These are phyloP conservation scores for Telenomus remus DNA, from an alignment of 1,140 invertebrate genomes.

Conservation along the genomic window DNA sequence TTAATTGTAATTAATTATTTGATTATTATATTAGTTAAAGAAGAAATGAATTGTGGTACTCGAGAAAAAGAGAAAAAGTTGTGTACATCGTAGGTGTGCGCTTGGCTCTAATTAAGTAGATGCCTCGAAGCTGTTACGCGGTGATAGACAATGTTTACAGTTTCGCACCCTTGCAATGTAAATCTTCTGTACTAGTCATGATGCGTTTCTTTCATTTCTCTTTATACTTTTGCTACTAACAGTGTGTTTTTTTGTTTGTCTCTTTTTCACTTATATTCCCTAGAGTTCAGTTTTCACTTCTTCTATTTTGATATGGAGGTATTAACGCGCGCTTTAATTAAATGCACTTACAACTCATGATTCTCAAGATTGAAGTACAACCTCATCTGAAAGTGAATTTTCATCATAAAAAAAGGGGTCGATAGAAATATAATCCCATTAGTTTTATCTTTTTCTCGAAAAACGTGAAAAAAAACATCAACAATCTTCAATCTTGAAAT, in stretches of 20 bases:
- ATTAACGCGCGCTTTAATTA: slow-evolving; percentile 61
- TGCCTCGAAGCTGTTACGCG: slow-evolving; percentile 59
- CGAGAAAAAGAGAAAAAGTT: slow-evolving; percentile 51
- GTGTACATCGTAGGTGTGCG: slow-evolving; percentile 50
- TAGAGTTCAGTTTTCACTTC: slow-evolving; percentile 46
- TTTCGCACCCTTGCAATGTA: slow-evolving; percentile 60
- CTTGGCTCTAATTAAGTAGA: slow-evolving; percentile 64
- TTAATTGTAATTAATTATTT: no score
- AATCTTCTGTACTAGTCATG: slow-evolving; percentile 38
- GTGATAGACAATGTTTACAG: slow-evolving; percentile 62
- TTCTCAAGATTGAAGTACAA: slow-evolving; percentile 50
- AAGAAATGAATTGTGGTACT: slow-evolving; percentile 50
- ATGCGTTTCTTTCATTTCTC: slow-evolving; percentile 39
- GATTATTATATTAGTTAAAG: slow-evolving; percentile 36
- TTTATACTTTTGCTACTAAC: slow-evolving; percentile 32
- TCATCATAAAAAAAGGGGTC: slow-evolving; percentile 52
- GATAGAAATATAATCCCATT: slow-evolving; percentile 2
- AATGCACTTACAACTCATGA: slow-evolving; percentile 58
- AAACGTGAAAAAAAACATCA: no score
- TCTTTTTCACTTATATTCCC: slow-evolving; percentile 45
- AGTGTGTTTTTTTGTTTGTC: slow-evolving; percentile 40
- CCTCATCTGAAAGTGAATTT: slow-evolving; percentile 47
- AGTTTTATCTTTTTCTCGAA: slow-evolving; percentile 21
- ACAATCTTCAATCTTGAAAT: no score
- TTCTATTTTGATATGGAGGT: slow-evolving; percentile 34